Evolutionary conservation across 53 echinoderm and acorn worm genomes (phyloP).

Genomic region (Crossaster papposus): DNA sequence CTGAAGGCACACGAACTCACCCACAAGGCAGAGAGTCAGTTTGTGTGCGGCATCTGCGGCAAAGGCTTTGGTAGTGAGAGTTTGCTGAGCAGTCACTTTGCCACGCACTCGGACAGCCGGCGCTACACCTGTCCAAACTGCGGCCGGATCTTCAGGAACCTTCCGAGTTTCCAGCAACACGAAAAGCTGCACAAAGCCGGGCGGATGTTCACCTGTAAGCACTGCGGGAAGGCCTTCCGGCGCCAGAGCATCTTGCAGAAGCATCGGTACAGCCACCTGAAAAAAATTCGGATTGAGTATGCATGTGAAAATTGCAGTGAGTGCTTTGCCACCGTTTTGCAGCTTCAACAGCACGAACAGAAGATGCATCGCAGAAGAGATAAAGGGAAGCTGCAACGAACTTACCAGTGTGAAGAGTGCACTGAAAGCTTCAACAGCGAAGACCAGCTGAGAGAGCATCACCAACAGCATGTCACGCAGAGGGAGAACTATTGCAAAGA

Average conservation of each 20-base stretch:
- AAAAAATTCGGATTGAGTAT: slow-evolving; percentile 53
- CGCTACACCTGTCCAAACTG: slow-evolving; percentile 50
- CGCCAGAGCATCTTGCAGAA: slow-evolving; percentile 40
- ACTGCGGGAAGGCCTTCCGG: slow-evolving; percentile 50
- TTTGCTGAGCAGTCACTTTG: slow-evolving; percentile 41
- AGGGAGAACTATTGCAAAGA: slow-evolving; percentile 38
- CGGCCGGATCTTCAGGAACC: slow-evolving; percentile 33
- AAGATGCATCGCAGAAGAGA: slow-evolving; percentile 13
- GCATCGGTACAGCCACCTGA: slow-evolving; percentile 46
- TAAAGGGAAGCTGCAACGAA: neutral
- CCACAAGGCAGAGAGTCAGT: slow-evolving; percentile 31
- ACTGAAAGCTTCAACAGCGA: slow-evolving; percentile 16
- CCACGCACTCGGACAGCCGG: slow-evolving; percentile 37
- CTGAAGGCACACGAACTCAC: slow-evolving; percentile 39
- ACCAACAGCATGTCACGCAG: neutral
- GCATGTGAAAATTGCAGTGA: slow-evolving; percentile 36
- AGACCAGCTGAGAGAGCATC: slow-evolving; percentile 22
- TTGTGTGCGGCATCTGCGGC: slow-evolving; percentile 50
- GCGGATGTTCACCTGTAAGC: slow-evolving; percentile 44
- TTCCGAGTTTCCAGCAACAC: slow-evolving; percentile 46
- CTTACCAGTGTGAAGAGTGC: slow-evolving; percentile 17
- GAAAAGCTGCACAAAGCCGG: slow-evolving; percentile 41
- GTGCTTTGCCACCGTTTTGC: slow-evolving; percentile 31
- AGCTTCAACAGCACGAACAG: slow-evolving; percentile 41
- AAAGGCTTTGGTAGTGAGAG: slow-evolving; percentile 39